Conservation (phyloP, 2,888 invertebrate genomes). For the Nebria salina region DNA sequence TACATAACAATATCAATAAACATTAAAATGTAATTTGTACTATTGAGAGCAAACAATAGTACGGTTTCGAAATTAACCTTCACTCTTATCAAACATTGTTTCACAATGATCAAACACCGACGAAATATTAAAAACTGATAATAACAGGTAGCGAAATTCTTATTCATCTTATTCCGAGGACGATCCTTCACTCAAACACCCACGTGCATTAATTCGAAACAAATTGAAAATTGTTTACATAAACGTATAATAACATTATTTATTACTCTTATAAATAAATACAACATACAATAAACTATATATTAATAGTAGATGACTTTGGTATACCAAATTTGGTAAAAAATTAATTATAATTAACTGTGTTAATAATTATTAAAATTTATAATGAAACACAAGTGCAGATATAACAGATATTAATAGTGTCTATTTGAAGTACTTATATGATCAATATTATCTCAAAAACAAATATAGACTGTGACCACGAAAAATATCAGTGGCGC, state of each 20-base stretch:
- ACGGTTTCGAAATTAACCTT: neutral
- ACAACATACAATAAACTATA: neutral
- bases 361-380: too few relatives aligned
- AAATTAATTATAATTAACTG: neutral
- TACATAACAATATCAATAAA: too few relatives aligned
- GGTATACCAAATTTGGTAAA: neutral
- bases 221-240: neutral
- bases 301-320: neutral
- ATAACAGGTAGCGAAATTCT: neutral
- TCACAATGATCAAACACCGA: neutral
- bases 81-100: neutral
- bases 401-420: too few relatives aligned
- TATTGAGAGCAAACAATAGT: neutral
- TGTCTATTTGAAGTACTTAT: too few relatives aligned
- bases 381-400: too few relatives aligned
- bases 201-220: too few relatives aligned
- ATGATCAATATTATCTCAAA: too few relatives aligned
- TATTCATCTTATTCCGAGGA: neutral
- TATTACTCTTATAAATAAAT: constrained; percentile 1
- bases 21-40: neutral
- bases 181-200: too few relatives aligned
- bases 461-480: too few relatives aligned
- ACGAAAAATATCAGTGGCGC: too few relatives aligned
- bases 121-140: neutral
- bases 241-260: neutral